A percentile compares a stretch with the other conserved stretches of the same genome.
These are phyloP conservation scores for Esperia sulphurella DNA, from an alignment of 2,888 invertebrate genomes.

Conservation along the genomic window DNA sequence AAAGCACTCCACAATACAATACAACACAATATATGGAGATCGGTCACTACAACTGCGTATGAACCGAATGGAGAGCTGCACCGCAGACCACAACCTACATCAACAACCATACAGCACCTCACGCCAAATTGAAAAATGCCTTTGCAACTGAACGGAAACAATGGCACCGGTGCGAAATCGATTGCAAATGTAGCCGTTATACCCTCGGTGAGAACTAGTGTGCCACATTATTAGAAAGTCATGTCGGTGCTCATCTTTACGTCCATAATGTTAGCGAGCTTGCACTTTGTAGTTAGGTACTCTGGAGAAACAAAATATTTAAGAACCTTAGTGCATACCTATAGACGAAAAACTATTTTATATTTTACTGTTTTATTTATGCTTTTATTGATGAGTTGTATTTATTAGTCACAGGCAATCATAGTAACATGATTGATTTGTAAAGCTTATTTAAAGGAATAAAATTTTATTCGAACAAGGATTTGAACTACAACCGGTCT, in stretches of 20 bases:
- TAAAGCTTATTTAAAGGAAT: background rate
- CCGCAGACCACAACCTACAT: conserved; percentile 60
- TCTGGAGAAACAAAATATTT: too few species aligned
- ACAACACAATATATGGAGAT: background rate
- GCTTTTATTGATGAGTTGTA: too few species aligned
- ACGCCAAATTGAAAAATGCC: conserved; percentile 50
- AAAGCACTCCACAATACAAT: conserved; percentile 11
- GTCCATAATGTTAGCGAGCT: background rate
- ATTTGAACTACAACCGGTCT: background rate
- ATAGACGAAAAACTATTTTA: too few species aligned
- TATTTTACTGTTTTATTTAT: too few species aligned
- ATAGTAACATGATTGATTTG: background rate
- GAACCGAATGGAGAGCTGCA: conserved; percentile 2
- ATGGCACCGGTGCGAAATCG: conserved; percentile 55
- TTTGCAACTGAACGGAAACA: conserved; percentile 49
- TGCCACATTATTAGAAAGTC: conserved; percentile 32
- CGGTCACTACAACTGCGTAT: background rate
- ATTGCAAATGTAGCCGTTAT: conserved; percentile 60
- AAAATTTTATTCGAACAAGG: background rate
- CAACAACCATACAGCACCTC: conserved; percentile 35
- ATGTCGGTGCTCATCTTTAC: conserved; percentile 18
- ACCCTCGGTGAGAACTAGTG: conserved; percentile 24
- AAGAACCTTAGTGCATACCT: too few species aligned
- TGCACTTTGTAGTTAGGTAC: background rate
- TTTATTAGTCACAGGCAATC: too few species aligned